These are phyloP conservation scores for Ceyx margarethae DNA, from an alignment of 2,113 vertebrate genomes.

Conservation along the genomic window DNA sequence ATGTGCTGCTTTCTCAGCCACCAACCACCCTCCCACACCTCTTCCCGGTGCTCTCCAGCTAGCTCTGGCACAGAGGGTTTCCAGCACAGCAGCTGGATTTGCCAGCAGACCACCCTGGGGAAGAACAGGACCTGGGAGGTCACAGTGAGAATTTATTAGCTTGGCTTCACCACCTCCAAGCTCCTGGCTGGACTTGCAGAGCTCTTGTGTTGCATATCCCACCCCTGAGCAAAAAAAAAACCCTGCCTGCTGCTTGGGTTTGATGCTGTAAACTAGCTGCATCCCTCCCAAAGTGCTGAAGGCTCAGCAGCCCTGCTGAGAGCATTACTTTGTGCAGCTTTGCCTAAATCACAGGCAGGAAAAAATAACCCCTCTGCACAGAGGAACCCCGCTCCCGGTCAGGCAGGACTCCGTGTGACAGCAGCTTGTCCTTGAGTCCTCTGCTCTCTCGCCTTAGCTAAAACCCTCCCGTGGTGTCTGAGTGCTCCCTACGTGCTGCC, in stretches of 20 bases:
- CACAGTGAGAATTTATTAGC: not conserved
- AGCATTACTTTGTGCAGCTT: not conserved
- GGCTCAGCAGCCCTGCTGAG: not conserved
- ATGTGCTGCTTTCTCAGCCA: not conserved
- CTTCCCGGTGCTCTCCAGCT: not conserved
- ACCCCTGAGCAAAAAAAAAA: not conserved
- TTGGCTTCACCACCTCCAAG: rapidly evolving
- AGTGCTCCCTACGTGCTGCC: not conserved
- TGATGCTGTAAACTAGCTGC: not conserved
- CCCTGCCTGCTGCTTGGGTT: not conserved
- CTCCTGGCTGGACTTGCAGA: not conserved
- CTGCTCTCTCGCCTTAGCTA: not conserved
- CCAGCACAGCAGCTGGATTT: not conserved
- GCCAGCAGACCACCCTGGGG: not conserved
- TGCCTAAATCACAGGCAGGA: not conserved
- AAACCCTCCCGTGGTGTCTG: not conserved
- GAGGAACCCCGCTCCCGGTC: rapidly evolving
- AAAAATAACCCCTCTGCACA: not conserved
- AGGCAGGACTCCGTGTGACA: not conserved
- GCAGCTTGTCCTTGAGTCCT: not conserved
- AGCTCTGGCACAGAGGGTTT: not conserved
- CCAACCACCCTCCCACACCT: not conserved
- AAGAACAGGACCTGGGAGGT: not conserved
- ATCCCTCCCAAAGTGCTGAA: not conserved
- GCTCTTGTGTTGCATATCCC: not conserved